Base-by-base conservation (phyloP, 1,140 invertebrate genomes). In the Drosophila ercepeae region DNA sequence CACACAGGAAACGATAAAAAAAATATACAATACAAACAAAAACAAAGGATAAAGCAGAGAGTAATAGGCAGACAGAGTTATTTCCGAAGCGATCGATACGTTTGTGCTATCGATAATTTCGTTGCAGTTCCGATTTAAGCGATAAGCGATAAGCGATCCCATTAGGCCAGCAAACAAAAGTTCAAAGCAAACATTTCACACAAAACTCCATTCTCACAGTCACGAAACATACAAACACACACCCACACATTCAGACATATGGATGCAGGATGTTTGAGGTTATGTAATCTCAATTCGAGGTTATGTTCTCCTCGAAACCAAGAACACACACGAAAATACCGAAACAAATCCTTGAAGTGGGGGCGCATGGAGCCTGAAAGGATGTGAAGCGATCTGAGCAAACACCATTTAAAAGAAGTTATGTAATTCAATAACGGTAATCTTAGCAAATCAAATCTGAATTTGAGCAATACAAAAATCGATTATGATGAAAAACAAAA, bases 181-280 rank as follows among this genome's bases (percentile, higher is more conserved):
- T 86, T 65, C 23, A 79, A 84, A 78, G 79, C 75, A 86, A 59
- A 75, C 53, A 81, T 39, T 45, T 51, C 50, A 61, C 59, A 63
- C 41, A 54, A 4, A 46, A 39, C 14, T 7, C n/a, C 53, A 46
- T 19, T 8, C 4, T 25, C 21, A 29, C n/a, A 39, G 11, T 6
- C n/a, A 52, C 25, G 29, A 44, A 9, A 16, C 18, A 29, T 4
- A 21, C 29, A 18, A 23, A 21, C 23, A 64, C 7, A 36, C 13
- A 52, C 8, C 51, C 55, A 59, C 29, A 49, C 49, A 53, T 29
- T 48, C n/a, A 44, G 11, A 55, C 36, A 14, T 9, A 41, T 34
- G 59, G 25, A 49, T 49, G 46, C 46, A 27, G 49, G 19, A 52
- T 32, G n/a, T 27, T 52, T 34, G 58, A 42, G 61, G 19, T 39